Evolutionary conservation across 2,888 invertebrate genomes (phyloP).

Genomic region (Onthophagus sagittarius): DNA sequence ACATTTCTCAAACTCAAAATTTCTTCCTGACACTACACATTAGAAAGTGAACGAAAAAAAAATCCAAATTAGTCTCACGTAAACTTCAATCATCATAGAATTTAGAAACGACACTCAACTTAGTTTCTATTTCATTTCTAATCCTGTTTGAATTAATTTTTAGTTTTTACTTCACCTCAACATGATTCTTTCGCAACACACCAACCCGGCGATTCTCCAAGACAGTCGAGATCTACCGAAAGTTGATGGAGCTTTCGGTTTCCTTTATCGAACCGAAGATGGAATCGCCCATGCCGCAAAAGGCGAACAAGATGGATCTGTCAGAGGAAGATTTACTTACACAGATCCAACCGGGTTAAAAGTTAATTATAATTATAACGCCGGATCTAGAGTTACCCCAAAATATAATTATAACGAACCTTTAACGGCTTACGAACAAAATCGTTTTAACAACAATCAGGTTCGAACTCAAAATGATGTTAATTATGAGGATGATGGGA

Average conservation of each 20-base stretch:
- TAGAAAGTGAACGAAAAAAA: too few species aligned
- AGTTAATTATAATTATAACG: slow-evolving; percentile 48
- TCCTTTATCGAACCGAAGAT: slow-evolving; percentile 47
- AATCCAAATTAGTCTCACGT: too few species aligned
- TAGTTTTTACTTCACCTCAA: neutral
- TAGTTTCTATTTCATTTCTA: neutral
- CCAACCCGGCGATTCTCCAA: slow-evolving; percentile 45
- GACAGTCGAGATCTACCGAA: slow-evolving; percentile 45
- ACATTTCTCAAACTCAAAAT: too few species aligned
- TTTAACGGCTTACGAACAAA: slow-evolving; percentile 18
- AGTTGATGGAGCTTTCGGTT: slow-evolving; percentile 48
- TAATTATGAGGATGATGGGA: neutral
- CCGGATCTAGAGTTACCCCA: slow-evolving; percentile 41
- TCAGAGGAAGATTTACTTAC: slow-evolving; percentile 47
- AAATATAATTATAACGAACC: slow-evolving; percentile 34
- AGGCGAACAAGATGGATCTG: slow-evolving; percentile 44
- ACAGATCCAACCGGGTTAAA: slow-evolving; percentile 48
- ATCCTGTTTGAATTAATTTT: neutral
- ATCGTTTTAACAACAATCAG: neutral
- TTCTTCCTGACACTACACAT: too few species aligned
- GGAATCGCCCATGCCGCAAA: slow-evolving; percentile 46
- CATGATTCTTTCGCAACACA: slow-evolving; percentile 19
- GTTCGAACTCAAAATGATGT: slow-evolving; percentile 3
- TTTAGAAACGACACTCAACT: neutral
- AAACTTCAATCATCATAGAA: too few species aligned